These are phyloP conservation scores for Pterophyllum scalare DNA, from an alignment of 2,113 vertebrate genomes.

Conservation along the genomic window DNA sequence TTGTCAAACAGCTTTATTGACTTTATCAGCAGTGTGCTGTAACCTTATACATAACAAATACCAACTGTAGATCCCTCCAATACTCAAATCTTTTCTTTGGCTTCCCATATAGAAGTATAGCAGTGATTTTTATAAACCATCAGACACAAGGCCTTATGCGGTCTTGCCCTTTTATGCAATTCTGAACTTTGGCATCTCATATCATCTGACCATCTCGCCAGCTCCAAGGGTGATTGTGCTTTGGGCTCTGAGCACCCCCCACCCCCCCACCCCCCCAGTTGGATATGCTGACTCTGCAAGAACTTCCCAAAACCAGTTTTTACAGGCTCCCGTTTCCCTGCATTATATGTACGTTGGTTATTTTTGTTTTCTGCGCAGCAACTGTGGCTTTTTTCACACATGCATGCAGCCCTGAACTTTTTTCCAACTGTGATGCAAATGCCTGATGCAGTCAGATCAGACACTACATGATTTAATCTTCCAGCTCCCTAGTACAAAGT, in stretches of 20 bases:
- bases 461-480: background rate
- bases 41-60: background rate
- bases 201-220: background rate
- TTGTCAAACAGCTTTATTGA: background rate
- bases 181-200: background rate
- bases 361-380: background rate
- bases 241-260: background rate
- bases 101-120: background rate
- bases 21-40: background rate
- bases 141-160: background rate
- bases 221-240: background rate
- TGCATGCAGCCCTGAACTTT: background rate
- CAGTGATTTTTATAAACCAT: background rate
- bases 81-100: background rate
- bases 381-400: background rate
- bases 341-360: background rate
- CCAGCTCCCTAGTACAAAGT: background rate
- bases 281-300: background rate
- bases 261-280: background rate
- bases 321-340: background rate
- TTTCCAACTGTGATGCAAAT: background rate
- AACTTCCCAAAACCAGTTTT: background rate
- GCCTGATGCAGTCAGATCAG: background rate
- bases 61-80: background rate
- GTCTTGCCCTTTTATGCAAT: accelerated